Percentiles rank a stretch among this genome's conserved stretches.
These are phyloP conservation scores for Lysandra bellargus DNA, from an alignment of 2,888 invertebrate genomes.

Conservation along the genomic window DNA sequence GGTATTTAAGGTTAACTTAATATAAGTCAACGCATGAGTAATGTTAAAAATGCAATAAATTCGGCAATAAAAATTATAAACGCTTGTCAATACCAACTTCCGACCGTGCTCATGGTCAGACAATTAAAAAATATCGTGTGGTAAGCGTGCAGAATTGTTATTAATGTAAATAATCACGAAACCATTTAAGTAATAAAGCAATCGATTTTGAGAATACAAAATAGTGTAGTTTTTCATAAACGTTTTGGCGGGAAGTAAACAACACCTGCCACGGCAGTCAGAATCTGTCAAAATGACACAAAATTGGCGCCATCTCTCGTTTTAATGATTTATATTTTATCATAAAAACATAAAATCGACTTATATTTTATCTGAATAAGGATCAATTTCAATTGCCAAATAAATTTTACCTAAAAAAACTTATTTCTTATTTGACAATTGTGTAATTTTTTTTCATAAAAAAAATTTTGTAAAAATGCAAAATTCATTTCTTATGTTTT, in stretches of 20 bases:
- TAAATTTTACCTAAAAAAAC: not conserved
- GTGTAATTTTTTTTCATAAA: too few relatives aligned
- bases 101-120: conserved; percentile 1
- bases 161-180: not conserved
- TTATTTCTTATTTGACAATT: not conserved
- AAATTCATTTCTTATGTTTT: too few relatives aligned
- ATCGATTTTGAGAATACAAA: not conserved
- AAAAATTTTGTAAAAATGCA: too few relatives aligned
- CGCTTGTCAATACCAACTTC: conserved; percentile 9
- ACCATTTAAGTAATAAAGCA: not conserved
- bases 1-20: not conserved
- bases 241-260: not conserved
- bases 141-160: not conserved
- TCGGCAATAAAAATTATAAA: not conserved
- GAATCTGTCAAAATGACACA: not conserved
- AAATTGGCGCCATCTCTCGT: not conserved
- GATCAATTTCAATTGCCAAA: not conserved
- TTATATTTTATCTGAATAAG: too few relatives aligned
- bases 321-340: too few relatives aligned
- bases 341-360: too few relatives aligned
- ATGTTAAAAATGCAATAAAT: not conserved
- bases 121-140: not conserved
- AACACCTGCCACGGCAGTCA: not conserved
- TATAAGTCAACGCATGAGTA: not conserved
- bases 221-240: not conserved